phyloP scores from a whole-genome alignment of 1,140 invertebrate genomes.

The Papilio machaon region DNA sequence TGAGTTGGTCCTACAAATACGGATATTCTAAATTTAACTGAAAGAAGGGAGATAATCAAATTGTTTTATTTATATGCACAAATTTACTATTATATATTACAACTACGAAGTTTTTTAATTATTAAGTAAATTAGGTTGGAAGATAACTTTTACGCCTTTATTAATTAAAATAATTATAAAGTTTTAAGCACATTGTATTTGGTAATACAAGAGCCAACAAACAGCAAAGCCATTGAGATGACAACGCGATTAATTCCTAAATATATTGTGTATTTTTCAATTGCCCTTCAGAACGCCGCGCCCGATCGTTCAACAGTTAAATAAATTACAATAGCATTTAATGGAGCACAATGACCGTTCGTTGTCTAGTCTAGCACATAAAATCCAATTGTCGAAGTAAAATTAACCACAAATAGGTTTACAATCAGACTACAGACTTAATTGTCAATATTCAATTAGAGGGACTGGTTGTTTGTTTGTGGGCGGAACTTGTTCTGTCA shows the following conservation, averaged over 20 bases:
- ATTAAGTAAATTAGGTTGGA: too few species aligned
- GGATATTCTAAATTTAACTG: neutral
- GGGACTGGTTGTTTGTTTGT: constrained; percentile 24
- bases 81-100: neutral
- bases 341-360: constrained; percentile 20
- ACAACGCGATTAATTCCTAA: neutral
- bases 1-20: constrained; percentile 13
- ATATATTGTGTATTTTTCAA: constrained; percentile 18
- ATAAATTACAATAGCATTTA: constrained; percentile 36
- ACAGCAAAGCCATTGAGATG: neutral
- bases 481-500: neutral
- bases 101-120: neutral
- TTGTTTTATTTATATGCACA: neutral
- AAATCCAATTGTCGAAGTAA: constrained; percentile 38
- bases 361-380: constrained; percentile 36
- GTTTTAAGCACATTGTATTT: neutral
- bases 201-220: neutral
- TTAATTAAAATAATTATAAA: too few species aligned
- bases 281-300: neutral
- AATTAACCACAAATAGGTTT: constrained; percentile 39
- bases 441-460: constrained; percentile 38
- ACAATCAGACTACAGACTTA: constrained; percentile 34
- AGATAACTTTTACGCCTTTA: too few species aligned
- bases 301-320: constrained; percentile 14
- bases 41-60: neutral